Percentiles rank a stretch among this genome's conserved stretches.
Evolutionary conservation across 2,797 vertebrate species (phyloP).

Genomic region (Aselliscus stoliczkanus): DNA sequence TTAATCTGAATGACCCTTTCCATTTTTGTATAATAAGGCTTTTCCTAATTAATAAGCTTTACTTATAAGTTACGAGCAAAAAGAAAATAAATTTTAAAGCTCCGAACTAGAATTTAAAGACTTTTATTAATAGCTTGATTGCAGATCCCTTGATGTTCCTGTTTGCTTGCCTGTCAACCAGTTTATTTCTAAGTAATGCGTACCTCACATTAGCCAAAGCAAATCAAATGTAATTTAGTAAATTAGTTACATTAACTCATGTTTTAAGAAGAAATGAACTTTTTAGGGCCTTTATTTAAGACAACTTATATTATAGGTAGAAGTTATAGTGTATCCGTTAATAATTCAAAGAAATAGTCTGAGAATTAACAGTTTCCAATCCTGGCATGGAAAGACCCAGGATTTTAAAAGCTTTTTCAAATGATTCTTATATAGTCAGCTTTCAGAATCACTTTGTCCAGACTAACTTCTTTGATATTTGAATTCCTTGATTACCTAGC

Average conservation of each 20-base stretch:
- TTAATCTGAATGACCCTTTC: background rate
- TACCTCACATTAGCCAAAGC: background rate
- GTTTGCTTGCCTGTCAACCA: background rate
- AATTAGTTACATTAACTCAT: background rate
- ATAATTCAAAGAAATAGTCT: background rate
- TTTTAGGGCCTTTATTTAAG: background rate
- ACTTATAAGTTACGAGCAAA: background rate
- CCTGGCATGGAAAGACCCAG: background rate
- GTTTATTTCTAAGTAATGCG: background rate
- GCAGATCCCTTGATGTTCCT: background rate
- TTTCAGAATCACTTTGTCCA: slow-evolving; percentile 12
- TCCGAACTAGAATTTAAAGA: background rate
- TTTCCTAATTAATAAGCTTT: background rate
- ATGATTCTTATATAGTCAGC: background rate
- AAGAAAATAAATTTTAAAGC: background rate
- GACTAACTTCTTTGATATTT: background rate
- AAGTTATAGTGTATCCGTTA: slow-evolving; percentile 18
- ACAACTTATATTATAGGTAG: background rate
- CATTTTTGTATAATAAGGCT: background rate
- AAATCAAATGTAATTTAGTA: slow-evolving; percentile 4
- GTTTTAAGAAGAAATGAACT: slow-evolving; percentile 32
- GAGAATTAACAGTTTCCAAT: background rate
- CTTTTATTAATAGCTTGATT: background rate
- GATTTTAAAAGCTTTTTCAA: slow-evolving; percentile 22
- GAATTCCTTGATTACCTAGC: background rate